These are phyloP conservation scores for Chamaetylas fuelleborni DNA, from an alignment of 2,113 vertebrate species.

Conservation along the genomic window DNA sequence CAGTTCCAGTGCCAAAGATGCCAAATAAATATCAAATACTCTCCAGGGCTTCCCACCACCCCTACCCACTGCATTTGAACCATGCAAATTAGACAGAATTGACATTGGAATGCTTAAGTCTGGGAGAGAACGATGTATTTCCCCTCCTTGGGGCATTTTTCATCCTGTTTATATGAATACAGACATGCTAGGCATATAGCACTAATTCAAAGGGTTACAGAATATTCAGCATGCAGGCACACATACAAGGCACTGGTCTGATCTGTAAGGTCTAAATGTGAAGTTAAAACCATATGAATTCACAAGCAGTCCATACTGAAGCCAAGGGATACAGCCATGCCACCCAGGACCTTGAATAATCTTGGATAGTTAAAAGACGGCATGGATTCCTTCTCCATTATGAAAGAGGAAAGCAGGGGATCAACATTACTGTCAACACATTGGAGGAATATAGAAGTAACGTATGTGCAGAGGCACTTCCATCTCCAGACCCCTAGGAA, in stretches of 20 bases:
- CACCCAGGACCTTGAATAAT: background rate
- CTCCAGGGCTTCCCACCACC: conserved; percentile 9
- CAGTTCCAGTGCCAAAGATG: conserved; percentile 10
- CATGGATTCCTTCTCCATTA: background rate
- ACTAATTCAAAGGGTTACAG: background rate
- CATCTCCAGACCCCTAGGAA: background rate
- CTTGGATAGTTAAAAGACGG: background rate
- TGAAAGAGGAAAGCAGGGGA: background rate
- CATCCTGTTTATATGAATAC: conserved; percentile 9
- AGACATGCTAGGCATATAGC: background rate
- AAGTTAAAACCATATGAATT: background rate
- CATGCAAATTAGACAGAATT: conserved; percentile 31
- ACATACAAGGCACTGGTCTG: background rate
- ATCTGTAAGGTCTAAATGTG: background rate
- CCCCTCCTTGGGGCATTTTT: conserved; percentile 15
- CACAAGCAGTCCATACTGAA: background rate
- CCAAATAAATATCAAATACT: conserved; percentile 42
- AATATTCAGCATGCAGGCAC: background rate
- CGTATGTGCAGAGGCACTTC: background rate
- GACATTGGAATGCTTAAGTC: conserved; percentile 27
- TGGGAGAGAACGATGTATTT: background rate
- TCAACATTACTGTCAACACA: background rate
- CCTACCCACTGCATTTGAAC: conserved; percentile 5
- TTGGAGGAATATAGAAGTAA: background rate
- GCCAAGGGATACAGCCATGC: background rate